Evolutionary conservation across 2,113 vertebrate genomes (phyloP).

Genomic region (Odontophorus gujanensis): DNA sequence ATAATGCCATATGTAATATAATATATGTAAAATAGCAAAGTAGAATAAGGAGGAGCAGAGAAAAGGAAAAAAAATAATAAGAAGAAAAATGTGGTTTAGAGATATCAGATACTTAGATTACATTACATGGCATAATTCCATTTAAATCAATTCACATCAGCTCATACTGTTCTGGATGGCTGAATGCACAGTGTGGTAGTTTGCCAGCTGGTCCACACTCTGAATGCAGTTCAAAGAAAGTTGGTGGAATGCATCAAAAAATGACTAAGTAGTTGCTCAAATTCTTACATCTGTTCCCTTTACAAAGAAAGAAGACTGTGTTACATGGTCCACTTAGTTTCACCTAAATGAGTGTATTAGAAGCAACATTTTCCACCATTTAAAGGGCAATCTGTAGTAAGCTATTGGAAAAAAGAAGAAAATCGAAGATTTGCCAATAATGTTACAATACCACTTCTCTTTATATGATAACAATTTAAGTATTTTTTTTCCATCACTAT

Average conservation of each 20-base stretch:
- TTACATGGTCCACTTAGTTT: background rate
- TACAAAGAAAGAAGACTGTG: background rate
- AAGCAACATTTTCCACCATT: background rate
- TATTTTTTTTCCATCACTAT: background rate
- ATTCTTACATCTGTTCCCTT: background rate
- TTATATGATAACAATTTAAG: background rate
- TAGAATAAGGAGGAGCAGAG: background rate
- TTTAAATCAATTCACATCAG: background rate
- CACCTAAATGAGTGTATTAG: rapidly evolving
- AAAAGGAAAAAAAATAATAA: rapidly evolving
- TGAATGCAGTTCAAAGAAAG: background rate
- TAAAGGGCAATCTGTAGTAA: background rate
- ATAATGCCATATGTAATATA: background rate
- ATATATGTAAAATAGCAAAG: background rate
- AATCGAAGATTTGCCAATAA: background rate
- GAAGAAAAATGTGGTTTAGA: background rate
- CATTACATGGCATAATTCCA: background rate
- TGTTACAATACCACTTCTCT: background rate
- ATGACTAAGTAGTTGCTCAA: background rate
- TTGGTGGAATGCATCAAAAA: background rate
- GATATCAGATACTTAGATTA: background rate
- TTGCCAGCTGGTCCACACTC: background rate
- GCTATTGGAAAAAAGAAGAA: background rate
- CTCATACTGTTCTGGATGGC: background rate
- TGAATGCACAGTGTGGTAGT: background rate